Conservation (phyloP, 2,797 vertebrate genomes). For the Austrolebias charrua region DNA sequence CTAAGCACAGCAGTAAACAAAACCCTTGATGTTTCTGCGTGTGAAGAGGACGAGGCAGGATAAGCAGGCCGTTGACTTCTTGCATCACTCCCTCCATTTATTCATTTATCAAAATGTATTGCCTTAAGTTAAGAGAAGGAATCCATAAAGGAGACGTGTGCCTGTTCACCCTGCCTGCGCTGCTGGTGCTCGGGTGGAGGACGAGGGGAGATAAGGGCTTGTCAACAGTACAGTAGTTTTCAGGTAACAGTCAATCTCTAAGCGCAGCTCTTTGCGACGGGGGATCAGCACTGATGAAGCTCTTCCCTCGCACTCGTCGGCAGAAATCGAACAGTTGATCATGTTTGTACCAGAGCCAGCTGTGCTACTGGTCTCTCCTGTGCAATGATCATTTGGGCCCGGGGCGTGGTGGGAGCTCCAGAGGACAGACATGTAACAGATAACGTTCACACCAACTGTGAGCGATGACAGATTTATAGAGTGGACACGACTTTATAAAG, state of each 20-base stretch:
- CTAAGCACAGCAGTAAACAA: conserved; percentile 7
- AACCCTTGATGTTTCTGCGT: conserved; percentile 19
- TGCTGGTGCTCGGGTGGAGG: conserved; percentile 29
- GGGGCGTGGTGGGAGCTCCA: conserved; percentile 36
- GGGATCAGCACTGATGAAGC: conserved; percentile 2
- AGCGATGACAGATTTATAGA: conserved; percentile 65
- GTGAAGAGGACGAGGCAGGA: conserved; percentile 32
- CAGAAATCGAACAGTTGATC: conserved; percentile 73
- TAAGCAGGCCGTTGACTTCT: conserved; percentile 24
- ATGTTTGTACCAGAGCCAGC: conserved; percentile 78
- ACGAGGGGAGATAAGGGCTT: conserved; percentile 51
- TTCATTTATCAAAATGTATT: conserved; percentile 9
- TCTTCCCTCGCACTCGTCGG: conserved; percentile 54
- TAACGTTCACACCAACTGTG: conserved; percentile 63
- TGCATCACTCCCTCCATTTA: conserved; percentile 27
- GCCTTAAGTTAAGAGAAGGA: conserved; percentile 68
- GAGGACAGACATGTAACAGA: conserved; percentile 60
- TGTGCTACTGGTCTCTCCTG: conserved; percentile 61
- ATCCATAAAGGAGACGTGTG: conserved; percentile 54
- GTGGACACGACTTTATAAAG: conserved; percentile 67
- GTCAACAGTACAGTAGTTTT: conserved; percentile 37
- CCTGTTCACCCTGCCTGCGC: conserved; percentile 56
- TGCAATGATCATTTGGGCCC: conserved; percentile 48
- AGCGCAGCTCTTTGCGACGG: conserved; percentile 5
- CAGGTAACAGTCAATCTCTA: conserved; percentile 32